A percentile compares a stretch with the other conserved stretches of the same genome.
Conservation (phyloP, 2,113 vertebrate species). For the Otis tarda region DNA sequence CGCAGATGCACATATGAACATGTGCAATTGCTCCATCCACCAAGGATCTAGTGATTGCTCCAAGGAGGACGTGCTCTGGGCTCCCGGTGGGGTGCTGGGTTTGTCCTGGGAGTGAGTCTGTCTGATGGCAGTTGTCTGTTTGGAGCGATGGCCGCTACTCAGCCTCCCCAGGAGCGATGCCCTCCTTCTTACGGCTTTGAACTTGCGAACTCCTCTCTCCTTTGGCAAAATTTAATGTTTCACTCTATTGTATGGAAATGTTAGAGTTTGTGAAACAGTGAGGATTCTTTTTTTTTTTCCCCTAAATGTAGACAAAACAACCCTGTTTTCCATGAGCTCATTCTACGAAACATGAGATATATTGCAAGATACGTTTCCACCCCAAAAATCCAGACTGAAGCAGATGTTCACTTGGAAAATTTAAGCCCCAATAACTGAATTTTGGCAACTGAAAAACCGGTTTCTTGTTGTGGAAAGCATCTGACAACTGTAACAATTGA, state of each 20-base stretch:
- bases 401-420: conserved; percentile 24
- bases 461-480: neutral
- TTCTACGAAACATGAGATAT: neutral
- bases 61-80: neutral
- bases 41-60: neutral
- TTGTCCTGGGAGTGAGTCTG: neutral
- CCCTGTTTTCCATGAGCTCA: conserved; percentile 37
- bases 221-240: neutral
- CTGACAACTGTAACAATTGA: neutral
- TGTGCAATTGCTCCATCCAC: neutral
- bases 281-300: neutral
- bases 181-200: neutral
- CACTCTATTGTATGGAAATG: neutral
- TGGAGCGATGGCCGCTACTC: fast-evolving
- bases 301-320: conserved; percentile 33
- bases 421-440: neutral
- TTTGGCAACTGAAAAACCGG: conserved; percentile 30
- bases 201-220: neutral
- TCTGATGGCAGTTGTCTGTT: neutral
- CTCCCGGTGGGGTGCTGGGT: neutral
- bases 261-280: neutral
- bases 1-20: neutral
- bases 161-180: neutral
- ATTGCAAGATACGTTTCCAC: neutral
- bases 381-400: neutral